phyloP scores from a whole-genome alignment of 1,140 invertebrate species.

The Aleiodes sp. region DNA sequence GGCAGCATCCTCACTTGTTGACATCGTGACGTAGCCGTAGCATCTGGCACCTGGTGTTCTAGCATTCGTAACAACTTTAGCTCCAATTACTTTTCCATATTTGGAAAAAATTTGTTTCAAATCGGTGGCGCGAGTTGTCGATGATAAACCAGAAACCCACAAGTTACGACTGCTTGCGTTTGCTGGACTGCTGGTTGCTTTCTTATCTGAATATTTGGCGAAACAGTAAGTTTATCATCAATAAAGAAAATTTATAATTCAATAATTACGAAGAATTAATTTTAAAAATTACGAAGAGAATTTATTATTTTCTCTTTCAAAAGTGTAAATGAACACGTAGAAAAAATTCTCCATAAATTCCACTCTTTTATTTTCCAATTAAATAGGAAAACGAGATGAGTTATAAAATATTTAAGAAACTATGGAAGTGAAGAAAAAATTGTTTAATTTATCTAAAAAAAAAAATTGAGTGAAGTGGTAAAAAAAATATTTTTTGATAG shows the following conservation, averaged over 20 bases:
- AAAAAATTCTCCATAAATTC: too few species aligned
- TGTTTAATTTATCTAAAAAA: too few species aligned
- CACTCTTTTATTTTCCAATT: too few species aligned
- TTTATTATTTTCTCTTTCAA: constrained; percentile 10
- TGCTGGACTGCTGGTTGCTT: constrained; percentile 49
- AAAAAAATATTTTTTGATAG: too few species aligned
- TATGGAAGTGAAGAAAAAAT: too few species aligned
- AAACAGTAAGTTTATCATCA: background rate
- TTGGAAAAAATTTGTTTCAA: constrained; percentile 91
- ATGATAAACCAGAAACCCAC: constrained; percentile 92
- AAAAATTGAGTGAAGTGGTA: too few species aligned
- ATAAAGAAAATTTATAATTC: background rate
- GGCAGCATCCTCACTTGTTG: constrained; percentile 84
- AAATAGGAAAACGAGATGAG: too few species aligned
- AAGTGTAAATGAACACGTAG: too few species aligned
- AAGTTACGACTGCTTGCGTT: constrained; percentile 76
- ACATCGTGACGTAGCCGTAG: constrained; percentile 96
- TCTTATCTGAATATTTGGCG: constrained; percentile 51
- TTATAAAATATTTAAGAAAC: too few species aligned
- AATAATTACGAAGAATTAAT: background rate
- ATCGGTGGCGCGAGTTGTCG: constrained; percentile 89
- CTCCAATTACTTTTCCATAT: constrained; percentile 93
- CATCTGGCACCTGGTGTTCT: constrained; percentile 88
- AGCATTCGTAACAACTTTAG: constrained; percentile 96
- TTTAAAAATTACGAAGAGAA: background rate